Evolutionary conservation across 2,888 invertebrate species (phyloP).

Genomic region (Phyto melanocephala): DNA sequence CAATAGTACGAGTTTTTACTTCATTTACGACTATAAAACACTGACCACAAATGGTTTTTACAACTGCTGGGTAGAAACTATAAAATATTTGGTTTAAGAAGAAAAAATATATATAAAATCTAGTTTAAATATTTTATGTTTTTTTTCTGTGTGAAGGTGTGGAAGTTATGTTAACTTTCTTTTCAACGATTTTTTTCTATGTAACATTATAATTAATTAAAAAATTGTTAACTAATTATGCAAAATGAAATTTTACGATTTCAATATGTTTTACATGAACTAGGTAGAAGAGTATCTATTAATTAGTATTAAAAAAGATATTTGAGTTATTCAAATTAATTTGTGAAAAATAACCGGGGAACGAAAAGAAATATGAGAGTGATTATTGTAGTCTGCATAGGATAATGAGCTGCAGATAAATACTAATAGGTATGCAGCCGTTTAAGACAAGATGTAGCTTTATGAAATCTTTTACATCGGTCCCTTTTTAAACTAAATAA

Average conservation of each 20-base stretch:
- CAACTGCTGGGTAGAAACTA: background rate
- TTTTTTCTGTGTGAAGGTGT: conserved; percentile 17
- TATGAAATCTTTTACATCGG: too few relatives aligned
- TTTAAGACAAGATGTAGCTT: too few relatives aligned
- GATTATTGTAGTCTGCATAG: too few relatives aligned
- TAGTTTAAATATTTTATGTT: background rate
- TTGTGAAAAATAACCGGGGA: background rate
- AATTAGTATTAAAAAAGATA: background rate
- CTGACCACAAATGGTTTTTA: conserved; percentile 3
- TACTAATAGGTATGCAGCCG: too few relatives aligned
- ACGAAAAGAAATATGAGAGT: too few relatives aligned
- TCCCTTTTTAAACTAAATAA: too few relatives aligned
- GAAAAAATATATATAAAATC: background rate
- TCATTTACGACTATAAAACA: background rate
- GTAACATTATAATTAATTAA: background rate
- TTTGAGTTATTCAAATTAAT: background rate
- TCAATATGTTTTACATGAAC: background rate
- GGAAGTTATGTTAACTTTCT: conserved; percentile 7
- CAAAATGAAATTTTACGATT: background rate
- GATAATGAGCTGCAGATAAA: too few relatives aligned
- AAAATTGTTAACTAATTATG: conserved; percentile 13
- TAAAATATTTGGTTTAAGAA: background rate
- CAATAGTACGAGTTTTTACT: background rate
- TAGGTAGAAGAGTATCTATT: background rate
- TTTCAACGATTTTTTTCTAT: background rate